These are phyloP conservation scores for Trachythela sp. DNA, from an alignment of 64 coral and sea anemone species.

Conservation along the genomic window DNA sequence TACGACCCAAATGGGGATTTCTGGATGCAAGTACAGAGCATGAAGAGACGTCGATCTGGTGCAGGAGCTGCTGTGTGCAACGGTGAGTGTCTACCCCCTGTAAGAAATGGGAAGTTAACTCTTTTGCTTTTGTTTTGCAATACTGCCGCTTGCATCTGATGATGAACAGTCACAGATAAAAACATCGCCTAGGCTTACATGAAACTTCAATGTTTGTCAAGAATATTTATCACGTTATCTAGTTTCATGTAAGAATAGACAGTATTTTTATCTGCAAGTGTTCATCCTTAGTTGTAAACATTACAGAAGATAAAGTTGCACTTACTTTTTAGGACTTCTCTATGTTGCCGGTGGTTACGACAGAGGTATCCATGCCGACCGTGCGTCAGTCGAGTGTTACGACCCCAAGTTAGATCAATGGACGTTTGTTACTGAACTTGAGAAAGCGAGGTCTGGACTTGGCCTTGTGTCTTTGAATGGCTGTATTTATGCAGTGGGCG, in stretches of 20 bases:
- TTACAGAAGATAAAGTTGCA: neutral
- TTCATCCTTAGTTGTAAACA: too few relatives aligned
- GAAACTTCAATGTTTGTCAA: too few relatives aligned
- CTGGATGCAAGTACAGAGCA: constrained; percentile 86
- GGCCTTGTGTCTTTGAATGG: constrained; percentile 59
- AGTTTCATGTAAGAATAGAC: too few relatives aligned
- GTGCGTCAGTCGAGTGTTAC: constrained; percentile 94
- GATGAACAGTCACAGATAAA: too few relatives aligned
- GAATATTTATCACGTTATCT: too few relatives aligned
- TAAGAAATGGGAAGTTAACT: too few relatives aligned
- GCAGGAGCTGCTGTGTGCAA: constrained; percentile 95
- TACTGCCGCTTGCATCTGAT: too few relatives aligned
- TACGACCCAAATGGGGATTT: constrained; percentile 93
- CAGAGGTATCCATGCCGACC: constrained; percentile 81
- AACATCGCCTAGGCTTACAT: too few relatives aligned
- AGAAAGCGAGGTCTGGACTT: constrained; percentile 89
- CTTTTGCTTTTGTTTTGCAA: too few relatives aligned
- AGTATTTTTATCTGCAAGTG: too few relatives aligned
- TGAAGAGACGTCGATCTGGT: constrained; percentile 86
- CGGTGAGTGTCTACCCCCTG: constrained; percentile 54
- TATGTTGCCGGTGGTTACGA: constrained; percentile 97
- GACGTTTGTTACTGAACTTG: constrained; percentile 97
- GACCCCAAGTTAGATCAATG: constrained; percentile 90
- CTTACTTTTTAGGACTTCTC: constrained; percentile 56
- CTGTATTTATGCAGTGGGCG: constrained; percentile 83